Base-by-base conservation (phyloP, 2,797 vertebrate genomes). In the Alca torda region DNA sequence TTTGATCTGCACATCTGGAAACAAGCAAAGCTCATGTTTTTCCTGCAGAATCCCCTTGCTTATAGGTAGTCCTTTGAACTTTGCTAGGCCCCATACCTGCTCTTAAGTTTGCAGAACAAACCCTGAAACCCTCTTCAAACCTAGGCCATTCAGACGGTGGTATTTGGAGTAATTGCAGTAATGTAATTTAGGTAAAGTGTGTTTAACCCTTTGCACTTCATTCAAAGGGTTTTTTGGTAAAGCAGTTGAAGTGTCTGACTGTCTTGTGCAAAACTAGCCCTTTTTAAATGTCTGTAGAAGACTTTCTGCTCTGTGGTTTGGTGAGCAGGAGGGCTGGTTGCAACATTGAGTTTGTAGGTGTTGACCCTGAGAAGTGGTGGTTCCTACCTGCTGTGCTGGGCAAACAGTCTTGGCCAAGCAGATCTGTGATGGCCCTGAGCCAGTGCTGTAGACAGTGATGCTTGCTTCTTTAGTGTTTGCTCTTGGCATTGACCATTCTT, bases 1-100 rank as follows among this genome's bases (percentile, higher is more conserved):
- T 89, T 95, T 94, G 57, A 93, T 76, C 53, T 77, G 54, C 88
- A 89, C 91, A 92, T 95, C 93, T 95, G 94, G 93, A 95, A 96
- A 33, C 43, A 28, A 85, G 92, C 60, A 83, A 41, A 74, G 41
- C 81, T 84, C 19, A 1, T 91, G 75, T 88, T 87, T 90, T 93
- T 59, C n/a, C 60, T 84, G 37, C 13, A 56, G 60, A 94, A 74
- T 87, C 64, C 41, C 41, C 24, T 68, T 48, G 21, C 86, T 90
- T 70, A n/a, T 85, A 75, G 67, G 60, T 87, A 75, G 30, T 1
- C 8, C 82, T 93, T 86, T 90, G 89, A 94, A 80, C 92, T 95
- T 67, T 61, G 24, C 17, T 87, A 26, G 77, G 67, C 72, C 48
- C 60, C 13, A 13, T 87, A 72, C 57, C 72, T 83, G 68, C 48